Conservation (phyloP, 2,888 invertebrate genomes). For the Trichopoda pennipes region DNA sequence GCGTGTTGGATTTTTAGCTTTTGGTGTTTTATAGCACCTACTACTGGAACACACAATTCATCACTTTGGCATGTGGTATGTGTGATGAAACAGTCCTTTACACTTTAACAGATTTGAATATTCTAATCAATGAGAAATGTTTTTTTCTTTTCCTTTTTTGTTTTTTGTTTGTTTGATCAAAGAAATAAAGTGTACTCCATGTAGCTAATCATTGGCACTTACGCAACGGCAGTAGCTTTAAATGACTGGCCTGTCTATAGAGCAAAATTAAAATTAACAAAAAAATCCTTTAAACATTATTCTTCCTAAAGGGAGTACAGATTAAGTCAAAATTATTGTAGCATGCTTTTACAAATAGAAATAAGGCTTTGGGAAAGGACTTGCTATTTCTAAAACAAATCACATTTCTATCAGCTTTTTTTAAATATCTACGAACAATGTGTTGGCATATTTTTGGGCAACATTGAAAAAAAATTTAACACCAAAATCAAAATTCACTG, state of each 20-base stretch:
- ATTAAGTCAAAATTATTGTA: no score
- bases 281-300: no score
- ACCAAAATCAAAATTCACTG: no score
- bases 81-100: background rate
- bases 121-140: conserved; percentile 61
- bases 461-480: no score
- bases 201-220: conserved; percentile 46
- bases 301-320: no score
- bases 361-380: no score
- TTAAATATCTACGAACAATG: no score
- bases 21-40: conserved; percentile 62
- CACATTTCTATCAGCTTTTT: no score
- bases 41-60: conserved; percentile 39
- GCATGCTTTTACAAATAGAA: no score
- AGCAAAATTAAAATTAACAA: no score
- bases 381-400: no score
- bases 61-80: conserved; percentile 2
- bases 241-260: background rate
- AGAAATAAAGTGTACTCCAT: conserved; percentile 43
- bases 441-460: no score
- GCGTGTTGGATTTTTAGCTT: conserved; percentile 51
- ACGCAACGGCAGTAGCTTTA: conserved; percentile 22
- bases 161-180: conserved; percentile 29
- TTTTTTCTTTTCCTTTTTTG: conserved; percentile 37
- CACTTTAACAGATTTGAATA: conserved; percentile 54